Percentiles rank a stretch among this genome's conserved stretches.
Evolutionary conservation across 2,797 vertebrate genomes (phyloP).

Genomic region (Melanotaenia nigrans): DNA sequence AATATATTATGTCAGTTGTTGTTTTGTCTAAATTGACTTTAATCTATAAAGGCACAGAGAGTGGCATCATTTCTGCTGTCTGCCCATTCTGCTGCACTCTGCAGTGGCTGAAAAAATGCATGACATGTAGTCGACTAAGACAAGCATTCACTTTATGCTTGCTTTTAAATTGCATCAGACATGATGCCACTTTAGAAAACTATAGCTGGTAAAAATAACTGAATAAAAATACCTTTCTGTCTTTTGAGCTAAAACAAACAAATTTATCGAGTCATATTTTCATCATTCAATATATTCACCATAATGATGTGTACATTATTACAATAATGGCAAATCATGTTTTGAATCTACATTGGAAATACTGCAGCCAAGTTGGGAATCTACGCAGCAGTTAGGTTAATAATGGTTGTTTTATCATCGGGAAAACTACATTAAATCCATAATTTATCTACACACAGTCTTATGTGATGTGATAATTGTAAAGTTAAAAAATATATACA

Average conservation of each 20-base stretch:
- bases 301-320: slow-evolving; percentile 3
- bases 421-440: not conserved
- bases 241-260: not conserved
- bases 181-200: not conserved
- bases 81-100: not conserved
- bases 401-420: not conserved
- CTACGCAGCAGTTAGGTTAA: not conserved
- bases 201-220: not conserved
- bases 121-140: not conserved
- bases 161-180: not conserved
- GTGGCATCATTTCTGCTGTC: not conserved
- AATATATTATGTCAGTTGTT: not conserved
- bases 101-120: not conserved
- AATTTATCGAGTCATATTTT: not conserved
- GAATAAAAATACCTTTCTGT: not conserved
- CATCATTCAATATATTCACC: not conserved
- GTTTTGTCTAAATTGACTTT: not conserved
- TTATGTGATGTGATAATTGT: not conserved
- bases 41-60: not conserved
- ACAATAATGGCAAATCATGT: not conserved
- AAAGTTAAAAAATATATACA: not conserved
- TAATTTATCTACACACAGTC: not conserved
- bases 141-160: not conserved
- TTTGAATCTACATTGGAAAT: not conserved
- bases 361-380: not conserved